Percentiles rank a stretch among this genome's conserved stretches.
These are phyloP conservation scores for Arbacia lixula DNA, from an alignment of 53 echinoderm and acorn worm species.

Conservation along the genomic window DNA sequence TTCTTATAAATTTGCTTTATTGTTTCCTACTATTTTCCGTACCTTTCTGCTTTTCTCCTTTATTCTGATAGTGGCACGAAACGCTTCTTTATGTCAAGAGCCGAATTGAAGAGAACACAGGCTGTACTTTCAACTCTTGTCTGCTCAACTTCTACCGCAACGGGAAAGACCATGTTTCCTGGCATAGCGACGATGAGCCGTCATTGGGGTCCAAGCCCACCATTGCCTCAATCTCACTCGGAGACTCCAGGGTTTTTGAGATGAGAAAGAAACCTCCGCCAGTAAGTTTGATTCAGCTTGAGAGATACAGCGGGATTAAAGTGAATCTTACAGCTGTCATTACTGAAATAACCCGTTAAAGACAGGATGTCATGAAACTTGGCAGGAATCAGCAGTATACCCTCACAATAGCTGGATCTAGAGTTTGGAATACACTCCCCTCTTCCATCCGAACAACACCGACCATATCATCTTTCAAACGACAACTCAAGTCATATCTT, in stretches of 20 bases:
- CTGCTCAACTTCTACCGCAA: conserved; percentile 79
- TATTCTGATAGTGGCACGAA: conserved; percentile 53
- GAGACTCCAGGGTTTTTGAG: conserved; percentile 84
- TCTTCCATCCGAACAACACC: too few species aligned
- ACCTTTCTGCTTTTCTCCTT: neutral
- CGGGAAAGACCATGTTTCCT: conserved; percentile 85
- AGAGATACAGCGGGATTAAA: too few species aligned
- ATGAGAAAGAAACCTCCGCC: conserved; percentile 83
- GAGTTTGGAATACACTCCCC: too few species aligned
- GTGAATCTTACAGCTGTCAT: too few species aligned
- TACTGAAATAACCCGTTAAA: too few species aligned
- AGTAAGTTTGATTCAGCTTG: conserved; percentile 46
- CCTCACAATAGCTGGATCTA: too few species aligned
- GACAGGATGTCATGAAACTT: too few species aligned
- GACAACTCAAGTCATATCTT: too few species aligned
- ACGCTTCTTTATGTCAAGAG: conserved; percentile 31
- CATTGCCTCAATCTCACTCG: conserved; percentile 93
- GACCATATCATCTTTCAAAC: too few species aligned
- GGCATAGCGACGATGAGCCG: conserved; percentile 96
- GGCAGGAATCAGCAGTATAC: too few species aligned
- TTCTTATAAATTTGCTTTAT: too few species aligned
- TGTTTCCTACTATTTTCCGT: neutral
- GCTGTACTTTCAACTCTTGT: conserved; percentile 78
- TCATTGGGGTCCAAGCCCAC: conserved; percentile 74
- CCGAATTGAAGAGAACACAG: conserved; percentile 49